phyloP scores from a whole-genome alignment of 2,113 vertebrate genomes.

The Leptobrachium leishanense region DNA sequence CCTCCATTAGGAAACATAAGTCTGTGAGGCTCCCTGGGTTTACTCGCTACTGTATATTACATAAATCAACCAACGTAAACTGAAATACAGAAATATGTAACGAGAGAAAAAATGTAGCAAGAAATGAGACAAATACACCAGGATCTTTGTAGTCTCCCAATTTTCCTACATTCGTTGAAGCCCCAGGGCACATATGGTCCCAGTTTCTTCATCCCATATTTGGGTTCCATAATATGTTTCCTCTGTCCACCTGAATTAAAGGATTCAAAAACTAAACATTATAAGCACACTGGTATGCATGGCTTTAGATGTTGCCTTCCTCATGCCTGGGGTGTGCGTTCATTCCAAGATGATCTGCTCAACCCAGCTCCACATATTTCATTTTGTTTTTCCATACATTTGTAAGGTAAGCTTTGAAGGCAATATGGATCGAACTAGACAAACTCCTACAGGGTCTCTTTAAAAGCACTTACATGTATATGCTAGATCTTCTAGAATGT shows the following conservation, averaged over 20 bases:
- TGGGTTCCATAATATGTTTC: conserved; percentile 32
- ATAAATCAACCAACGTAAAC: not conserved
- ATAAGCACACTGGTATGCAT: conserved; percentile 9
- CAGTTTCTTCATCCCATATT: conserved; percentile 19
- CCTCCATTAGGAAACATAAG: conserved; percentile 6
- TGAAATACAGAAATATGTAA: not conserved
- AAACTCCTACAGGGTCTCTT: not conserved
- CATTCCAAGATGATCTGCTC: conserved; percentile 11
- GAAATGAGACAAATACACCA: not conserved
- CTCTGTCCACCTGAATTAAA: conserved; percentile 23
- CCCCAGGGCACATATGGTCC: conserved; percentile 15
- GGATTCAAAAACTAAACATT: conserved; percentile 23
- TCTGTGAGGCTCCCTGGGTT: not conserved
- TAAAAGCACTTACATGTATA: too few species aligned
- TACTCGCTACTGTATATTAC: not conserved
- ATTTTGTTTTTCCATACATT: not conserved
- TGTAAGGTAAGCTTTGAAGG: not conserved
- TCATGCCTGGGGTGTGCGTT: conserved; percentile 8
- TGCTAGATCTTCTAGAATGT: too few species aligned
- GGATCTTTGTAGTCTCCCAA: conserved; percentile 7
- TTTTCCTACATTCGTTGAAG: conserved; percentile 23
- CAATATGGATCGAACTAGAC: not conserved
- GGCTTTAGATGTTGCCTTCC: not conserved
- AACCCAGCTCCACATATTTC: not conserved
- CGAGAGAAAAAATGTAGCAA: conserved; percentile 5